A percentile compares a stretch with the other conserved stretches of the same genome.
phyloP scores from a whole-genome alignment of 2,113 vertebrate species.

The Prunella himalayana region DNA sequence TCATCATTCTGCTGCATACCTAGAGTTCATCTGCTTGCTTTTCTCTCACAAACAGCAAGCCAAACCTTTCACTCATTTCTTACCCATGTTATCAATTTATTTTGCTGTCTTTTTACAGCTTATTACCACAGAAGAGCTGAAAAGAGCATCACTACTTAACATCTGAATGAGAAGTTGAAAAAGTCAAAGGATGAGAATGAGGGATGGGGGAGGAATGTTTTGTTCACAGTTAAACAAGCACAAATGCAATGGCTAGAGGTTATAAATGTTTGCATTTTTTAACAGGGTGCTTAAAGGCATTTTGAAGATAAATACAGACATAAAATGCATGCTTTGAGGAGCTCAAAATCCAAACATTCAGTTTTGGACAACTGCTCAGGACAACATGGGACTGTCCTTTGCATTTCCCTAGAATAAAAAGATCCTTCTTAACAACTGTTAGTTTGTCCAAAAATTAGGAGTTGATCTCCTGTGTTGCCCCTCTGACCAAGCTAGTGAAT shows the following conservation, averaged over 20 bases:
- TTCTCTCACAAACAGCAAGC: background rate
- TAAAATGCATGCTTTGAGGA: background rate
- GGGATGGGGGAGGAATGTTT: background rate
- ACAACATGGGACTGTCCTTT: accelerated
- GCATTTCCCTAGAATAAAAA: background rate
- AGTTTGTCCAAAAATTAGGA: background rate
- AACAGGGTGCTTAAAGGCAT: background rate
- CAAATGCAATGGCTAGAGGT: background rate
- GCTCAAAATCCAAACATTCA: background rate
- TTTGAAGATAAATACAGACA: background rate
- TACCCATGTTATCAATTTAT: background rate
- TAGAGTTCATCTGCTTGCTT: background rate
- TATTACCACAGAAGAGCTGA: background rate
- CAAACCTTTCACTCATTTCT: background rate
- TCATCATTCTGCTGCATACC: background rate
- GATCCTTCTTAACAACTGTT: background rate
- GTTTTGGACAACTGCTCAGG: background rate
- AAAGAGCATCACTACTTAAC: background rate
- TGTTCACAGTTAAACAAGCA: background rate
- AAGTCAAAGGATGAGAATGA: background rate
- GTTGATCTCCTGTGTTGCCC: background rate
- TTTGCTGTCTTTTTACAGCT: background rate
- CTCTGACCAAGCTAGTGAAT: background rate
- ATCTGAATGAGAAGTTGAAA: background rate
- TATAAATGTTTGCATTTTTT: background rate